These are phyloP conservation scores for Mastomys natalensis DNA, from an alignment of 2,113 vertebrate species.

Conservation along the genomic window DNA sequence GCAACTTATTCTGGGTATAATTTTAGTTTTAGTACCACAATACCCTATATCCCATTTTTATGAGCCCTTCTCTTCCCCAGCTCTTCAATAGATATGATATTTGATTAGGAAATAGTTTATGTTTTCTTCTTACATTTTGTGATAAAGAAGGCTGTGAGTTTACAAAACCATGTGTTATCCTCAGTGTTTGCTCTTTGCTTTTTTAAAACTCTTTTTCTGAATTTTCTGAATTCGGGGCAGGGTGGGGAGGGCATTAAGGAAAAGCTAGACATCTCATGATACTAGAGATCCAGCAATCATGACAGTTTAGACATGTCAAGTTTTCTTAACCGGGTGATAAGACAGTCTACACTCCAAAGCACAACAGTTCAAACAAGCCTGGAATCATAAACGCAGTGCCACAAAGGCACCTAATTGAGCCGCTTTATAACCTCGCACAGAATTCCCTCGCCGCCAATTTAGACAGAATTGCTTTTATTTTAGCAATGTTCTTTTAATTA, in stretches of 20 bases:
- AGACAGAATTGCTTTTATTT: constrained; percentile 78
- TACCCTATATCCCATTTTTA: constrained; percentile 1
- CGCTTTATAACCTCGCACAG: constrained; percentile 74
- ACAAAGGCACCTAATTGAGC: constrained; percentile 70
- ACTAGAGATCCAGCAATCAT: neutral
- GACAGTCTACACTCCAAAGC: neutral
- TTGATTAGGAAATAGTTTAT: neutral
- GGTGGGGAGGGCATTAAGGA: neutral
- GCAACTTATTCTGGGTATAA: constrained; percentile 12
- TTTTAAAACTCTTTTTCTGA: neutral
- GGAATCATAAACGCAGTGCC: constrained; percentile 41
- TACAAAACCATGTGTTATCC: constrained; percentile 24
- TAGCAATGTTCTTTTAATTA: constrained; percentile 79
- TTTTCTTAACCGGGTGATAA: constrained; percentile 24
- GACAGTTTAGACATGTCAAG: neutral
- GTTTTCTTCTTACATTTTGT: constrained; percentile 6
- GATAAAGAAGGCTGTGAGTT: neutral
- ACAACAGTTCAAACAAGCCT: constrained; percentile 58
- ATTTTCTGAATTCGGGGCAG: neutral
- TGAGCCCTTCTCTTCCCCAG: neutral
- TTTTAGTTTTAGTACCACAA: constrained; percentile 52
- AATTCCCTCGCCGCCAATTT: constrained; percentile 77
- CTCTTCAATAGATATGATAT: neutral
- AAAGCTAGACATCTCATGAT: neutral
- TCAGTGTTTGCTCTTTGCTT: neutral